Evolutionary conservation across 2,888 invertebrate genomes (phyloP), one percentile per base, ranked within the genome.

Genomic region (Deilephila porcellus): DNA sequence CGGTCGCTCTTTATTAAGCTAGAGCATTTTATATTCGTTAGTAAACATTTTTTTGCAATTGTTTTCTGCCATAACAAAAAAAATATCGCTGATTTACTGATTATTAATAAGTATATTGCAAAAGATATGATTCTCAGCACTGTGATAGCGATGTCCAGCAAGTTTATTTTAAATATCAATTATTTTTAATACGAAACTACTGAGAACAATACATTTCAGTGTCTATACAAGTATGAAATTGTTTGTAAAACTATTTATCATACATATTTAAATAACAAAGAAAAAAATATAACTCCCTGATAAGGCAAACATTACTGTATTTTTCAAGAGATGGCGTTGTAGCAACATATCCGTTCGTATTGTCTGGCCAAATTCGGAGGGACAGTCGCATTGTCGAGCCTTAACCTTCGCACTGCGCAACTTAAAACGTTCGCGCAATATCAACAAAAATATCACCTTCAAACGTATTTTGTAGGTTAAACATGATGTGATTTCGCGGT

Each of bases 381-480:
- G 81, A 75, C 76, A 64, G 74, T 73, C 75, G 74, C 74, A 75
- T 80, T 78, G 82, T 76, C 78, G 76, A 80, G 79, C 52, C 67
- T 75, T 80, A 81, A 82, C 81, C 78, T 82, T 81, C 76, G 74
- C 74, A 73, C 64, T 75, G 74, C 72, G 67, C 81, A 67, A 86
- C 80, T 77, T 70, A 77, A 86, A 77, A 73, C 78, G 82, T 85
- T 78, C 85, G 91, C 76, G 81, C 93, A 86, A 93, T 93, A 94
- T 93, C 94, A 94, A 94, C 94, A 94, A 93, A 92, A 93, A 91
- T 94, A 94, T 94, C 94, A 94, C 94, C 94, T 94, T 94, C 94
- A 94, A 93, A 93, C 85, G 88, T 89, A 90, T 93, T 92, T 93
- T 94, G 94, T 94, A 94, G 94, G 94, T 94, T 94, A 94, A 93